Conservation (phyloP, 2,797 vertebrate genomes). For the Parambassis ranga region DNA sequence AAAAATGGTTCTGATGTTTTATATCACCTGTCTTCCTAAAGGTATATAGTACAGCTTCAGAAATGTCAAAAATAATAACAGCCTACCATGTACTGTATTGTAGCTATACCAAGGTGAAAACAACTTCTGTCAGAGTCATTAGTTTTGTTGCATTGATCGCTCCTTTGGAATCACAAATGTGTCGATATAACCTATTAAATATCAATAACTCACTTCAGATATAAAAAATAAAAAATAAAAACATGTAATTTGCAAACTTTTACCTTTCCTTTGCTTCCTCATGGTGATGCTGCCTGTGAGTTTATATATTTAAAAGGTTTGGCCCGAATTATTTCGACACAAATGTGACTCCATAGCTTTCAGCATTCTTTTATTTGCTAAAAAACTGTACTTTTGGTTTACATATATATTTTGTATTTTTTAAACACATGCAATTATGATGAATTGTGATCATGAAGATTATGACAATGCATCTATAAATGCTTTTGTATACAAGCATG, state of each 20-base stretch:
- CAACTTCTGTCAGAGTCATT: neutral
- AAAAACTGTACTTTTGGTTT: slow-evolving; percentile 8
- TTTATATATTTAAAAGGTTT: too few species aligned
- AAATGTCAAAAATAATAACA: slow-evolving; percentile 10
- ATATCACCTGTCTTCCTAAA: slow-evolving; percentile 31
- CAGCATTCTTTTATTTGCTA: neutral
- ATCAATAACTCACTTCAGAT: too few species aligned
- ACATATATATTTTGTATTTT: slow-evolving; percentile 19
- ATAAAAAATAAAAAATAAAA: too few species aligned
- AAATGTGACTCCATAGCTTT: too few species aligned
- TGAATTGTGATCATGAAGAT: slow-evolving; percentile 15
- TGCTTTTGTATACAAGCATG: slow-evolving; percentile 34
- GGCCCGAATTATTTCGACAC: too few species aligned
- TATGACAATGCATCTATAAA: slow-evolving; percentile 13
- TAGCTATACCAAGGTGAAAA: slow-evolving; percentile 7
- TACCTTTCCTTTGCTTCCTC: too few species aligned
- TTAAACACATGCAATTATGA: slow-evolving; percentile 10
- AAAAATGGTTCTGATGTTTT: neutral
- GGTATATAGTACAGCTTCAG: slow-evolving; percentile 11
- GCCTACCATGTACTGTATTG: slow-evolving; percentile 15
- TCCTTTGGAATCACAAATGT: too few species aligned
- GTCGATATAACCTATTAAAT: too few species aligned
- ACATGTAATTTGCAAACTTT: too few species aligned
- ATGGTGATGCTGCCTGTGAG: too few species aligned
- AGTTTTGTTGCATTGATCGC: neutral